A percentile compares a stretch with the other conserved stretches of the same genome.
Conservation (phyloP, 2,888 invertebrate species). For the Drosophila meridionalis region DNA sequence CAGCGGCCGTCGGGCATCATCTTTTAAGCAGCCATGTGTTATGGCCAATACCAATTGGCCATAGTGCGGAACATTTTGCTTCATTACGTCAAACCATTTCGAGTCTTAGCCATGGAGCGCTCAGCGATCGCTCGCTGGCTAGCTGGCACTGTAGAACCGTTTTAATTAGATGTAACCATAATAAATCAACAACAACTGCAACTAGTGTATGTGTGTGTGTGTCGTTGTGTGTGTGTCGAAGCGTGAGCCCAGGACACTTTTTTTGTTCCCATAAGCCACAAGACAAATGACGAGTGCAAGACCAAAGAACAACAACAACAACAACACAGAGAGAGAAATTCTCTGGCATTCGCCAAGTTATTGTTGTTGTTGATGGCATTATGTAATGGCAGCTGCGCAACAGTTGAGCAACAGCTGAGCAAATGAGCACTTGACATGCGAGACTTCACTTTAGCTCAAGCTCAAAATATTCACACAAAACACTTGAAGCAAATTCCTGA, state of each 20-base stretch:
- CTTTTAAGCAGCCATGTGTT: slow-evolving; percentile 55
- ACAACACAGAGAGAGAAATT: background rate
- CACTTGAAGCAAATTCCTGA: slow-evolving; percentile 8
- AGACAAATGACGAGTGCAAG: slow-evolving; percentile 54
- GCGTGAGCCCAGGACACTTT: slow-evolving; percentile 62
- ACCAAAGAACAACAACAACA: slow-evolving; percentile 23
- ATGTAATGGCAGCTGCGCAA: slow-evolving; percentile 45
- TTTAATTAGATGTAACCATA: slow-evolving; percentile 79
- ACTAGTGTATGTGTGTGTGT: slow-evolving; percentile 15
- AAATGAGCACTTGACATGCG: slow-evolving; percentile 68
- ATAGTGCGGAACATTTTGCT: slow-evolving; percentile 78
- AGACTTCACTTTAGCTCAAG: slow-evolving; percentile 50
- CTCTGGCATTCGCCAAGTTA: slow-evolving; percentile 16
- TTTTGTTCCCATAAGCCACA: slow-evolving; percentile 64
- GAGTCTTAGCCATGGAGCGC: slow-evolving; percentile 43
- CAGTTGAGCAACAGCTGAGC: slow-evolving; percentile 38
- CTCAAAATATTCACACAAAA: slow-evolving; percentile 17
- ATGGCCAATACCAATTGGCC: slow-evolving; percentile 78
- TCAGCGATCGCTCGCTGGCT: slow-evolving; percentile 17
- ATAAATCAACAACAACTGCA: slow-evolving; percentile 66
- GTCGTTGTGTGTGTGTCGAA: slow-evolving; percentile 29
- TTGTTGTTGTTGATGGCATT: slow-evolving; percentile 36
- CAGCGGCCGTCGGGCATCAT: slow-evolving; percentile 28
- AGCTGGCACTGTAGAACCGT: slow-evolving; percentile 70
- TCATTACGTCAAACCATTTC: slow-evolving; percentile 77